These are phyloP conservation scores for Perca flavescens DNA, from an alignment of 2,113 vertebrate species.

Conservation along the genomic window DNA sequence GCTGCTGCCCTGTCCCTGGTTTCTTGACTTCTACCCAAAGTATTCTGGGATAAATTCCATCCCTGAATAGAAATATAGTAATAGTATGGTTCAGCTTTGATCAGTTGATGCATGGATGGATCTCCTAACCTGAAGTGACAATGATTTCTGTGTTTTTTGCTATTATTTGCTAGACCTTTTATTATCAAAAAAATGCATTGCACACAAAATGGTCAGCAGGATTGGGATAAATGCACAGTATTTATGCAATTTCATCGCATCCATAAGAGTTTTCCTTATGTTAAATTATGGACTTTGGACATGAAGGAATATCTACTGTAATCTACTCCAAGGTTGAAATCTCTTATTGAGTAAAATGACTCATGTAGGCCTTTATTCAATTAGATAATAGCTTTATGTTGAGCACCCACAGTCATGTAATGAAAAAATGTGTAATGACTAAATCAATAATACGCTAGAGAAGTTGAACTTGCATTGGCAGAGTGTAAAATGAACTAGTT, in stretches of 20 bases:
- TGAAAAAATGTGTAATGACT: slow-evolving; percentile 43
- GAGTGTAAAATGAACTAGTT: slow-evolving; percentile 35
- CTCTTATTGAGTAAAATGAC: background rate
- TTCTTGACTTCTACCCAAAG: background rate
- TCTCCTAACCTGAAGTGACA: slow-evolving; percentile 11
- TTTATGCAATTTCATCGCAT: background rate
- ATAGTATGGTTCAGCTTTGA: slow-evolving; percentile 17
- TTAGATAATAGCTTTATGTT: slow-evolving; percentile 9
- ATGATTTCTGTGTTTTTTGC: background rate
- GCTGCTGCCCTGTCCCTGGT: background rate
- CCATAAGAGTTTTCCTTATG: background rate
- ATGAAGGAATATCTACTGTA: background rate
- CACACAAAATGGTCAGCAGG: background rate
- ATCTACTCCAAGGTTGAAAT: background rate
- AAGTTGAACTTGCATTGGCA: slow-evolving; percentile 37
- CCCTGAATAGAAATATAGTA: background rate
- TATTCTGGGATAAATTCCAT: background rate
- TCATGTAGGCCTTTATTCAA: background rate
- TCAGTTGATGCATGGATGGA: background rate
- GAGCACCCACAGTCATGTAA: background rate
- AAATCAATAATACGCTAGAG: slow-evolving; percentile 39
- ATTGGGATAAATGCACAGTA: background rate
- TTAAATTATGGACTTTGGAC: background rate
- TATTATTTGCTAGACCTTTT: background rate
- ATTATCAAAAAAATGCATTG: background rate